These are phyloP conservation scores for Phengaris alcon DNA, from an alignment of 2,888 invertebrate species.

Conservation along the genomic window DNA sequence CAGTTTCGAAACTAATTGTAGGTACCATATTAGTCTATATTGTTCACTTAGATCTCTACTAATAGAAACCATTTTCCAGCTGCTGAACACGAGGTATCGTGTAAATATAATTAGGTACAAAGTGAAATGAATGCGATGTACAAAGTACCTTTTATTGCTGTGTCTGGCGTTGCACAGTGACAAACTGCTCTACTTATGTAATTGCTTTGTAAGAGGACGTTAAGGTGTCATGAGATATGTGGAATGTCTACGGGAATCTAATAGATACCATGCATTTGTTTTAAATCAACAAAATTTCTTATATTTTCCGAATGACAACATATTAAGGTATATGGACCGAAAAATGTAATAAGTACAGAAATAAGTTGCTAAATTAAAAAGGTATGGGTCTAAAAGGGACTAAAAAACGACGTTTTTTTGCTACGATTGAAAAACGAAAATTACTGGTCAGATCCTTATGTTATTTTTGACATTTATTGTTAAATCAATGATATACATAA, in stretches of 20 bases:
- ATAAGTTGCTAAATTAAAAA: too few relatives aligned
- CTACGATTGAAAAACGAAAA: too few relatives aligned
- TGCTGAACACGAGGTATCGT: not conserved
- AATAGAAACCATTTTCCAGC: not conserved
- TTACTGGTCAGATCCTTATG: too few relatives aligned
- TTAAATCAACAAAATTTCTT: too few relatives aligned
- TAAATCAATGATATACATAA: too few relatives aligned
- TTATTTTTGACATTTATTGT: too few relatives aligned
- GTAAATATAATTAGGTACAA: constrained; percentile 27
- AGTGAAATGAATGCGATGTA: constrained; percentile 32
- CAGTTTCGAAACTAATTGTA: not conserved
- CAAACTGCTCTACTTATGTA: constrained; percentile 40
- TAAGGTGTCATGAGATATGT: constrained; percentile 23
- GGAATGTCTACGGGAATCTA: constrained; percentile 1
- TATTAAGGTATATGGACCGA: too few relatives aligned
- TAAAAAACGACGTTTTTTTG: too few relatives aligned
- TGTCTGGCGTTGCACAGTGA: constrained; percentile 40
- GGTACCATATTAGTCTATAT: not conserved
- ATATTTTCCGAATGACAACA: too few relatives aligned
- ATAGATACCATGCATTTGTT: not conserved
- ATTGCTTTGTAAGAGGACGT: constrained; percentile 34
- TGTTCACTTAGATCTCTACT: not conserved
- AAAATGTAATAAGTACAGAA: too few relatives aligned
- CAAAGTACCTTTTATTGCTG: constrained; percentile 36
- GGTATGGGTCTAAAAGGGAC: too few relatives aligned